Base-by-base conservation (phyloP, 2,888 invertebrate genomes). In the Tachina fera region DNA sequence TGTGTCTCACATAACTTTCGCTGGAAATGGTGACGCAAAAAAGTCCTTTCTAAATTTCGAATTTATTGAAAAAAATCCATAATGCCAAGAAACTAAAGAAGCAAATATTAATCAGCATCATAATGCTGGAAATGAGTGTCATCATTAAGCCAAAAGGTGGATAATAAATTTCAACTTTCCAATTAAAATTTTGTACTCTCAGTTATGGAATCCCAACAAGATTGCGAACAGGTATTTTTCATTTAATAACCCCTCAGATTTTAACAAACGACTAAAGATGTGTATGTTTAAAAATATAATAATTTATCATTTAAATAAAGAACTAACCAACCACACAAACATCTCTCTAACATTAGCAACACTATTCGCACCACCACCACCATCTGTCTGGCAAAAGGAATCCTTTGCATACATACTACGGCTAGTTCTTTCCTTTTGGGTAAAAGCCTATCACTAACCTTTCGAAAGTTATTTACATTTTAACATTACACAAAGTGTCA, bases 391-490 rank as follows among this genome's bases (percentile, higher is more conserved):
- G 78, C 77, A 70, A 51, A 77, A 65, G 58, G 49, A 67, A 78
- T 53, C 43, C 67, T 43, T 60, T 61, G 45, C 65, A 22, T 53
- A 31, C 31, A 31, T 31, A 31, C 31, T 6, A 58, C 31, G 80
- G 60, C 45, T 22, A 67, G 65, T 67, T 51, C 74, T 76, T 83
- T 83, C 72, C 61, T 79, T 86, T 83, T 80, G 79, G 74, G 82
- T 80, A 86, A 83, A 86, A 86, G 86, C 86, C 86, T 86, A 86
- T 86, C 86, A 76, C 86, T 83, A 83, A 86, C 86, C 86, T 86
- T 86, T 86, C 86, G 86, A 86, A 86, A 83, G 86, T 86, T 86
- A 86, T 86, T 86, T 86, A 86, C 86, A 86, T 86, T 86, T 86
- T 61, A 76, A 83, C 67, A 86, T 86, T 86, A 83, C 86, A 83